Evolutionary conservation across 2,797 vertebrate species (phyloP).

Genomic region (Tragopan temminckii): DNA sequence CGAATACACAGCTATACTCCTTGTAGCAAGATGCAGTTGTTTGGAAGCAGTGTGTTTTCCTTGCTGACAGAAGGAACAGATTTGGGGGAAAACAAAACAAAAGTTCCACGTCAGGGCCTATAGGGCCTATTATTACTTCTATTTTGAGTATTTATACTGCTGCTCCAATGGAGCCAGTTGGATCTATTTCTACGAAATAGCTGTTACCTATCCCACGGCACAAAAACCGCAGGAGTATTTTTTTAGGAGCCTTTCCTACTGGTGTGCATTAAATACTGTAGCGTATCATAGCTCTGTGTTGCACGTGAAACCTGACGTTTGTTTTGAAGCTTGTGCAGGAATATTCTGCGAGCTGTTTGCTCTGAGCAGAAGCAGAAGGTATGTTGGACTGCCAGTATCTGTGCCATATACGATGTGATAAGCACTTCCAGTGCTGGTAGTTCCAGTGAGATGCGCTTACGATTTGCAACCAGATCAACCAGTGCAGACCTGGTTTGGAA

Average conservation of each 20-base stretch:
- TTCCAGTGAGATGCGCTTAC: background rate
- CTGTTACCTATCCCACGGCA: conserved; percentile 68
- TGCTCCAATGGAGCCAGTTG: conserved; percentile 78
- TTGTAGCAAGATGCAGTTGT: background rate
- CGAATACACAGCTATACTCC: background rate
- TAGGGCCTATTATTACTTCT: conserved; percentile 67
- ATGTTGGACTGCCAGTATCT: fast-evolving
- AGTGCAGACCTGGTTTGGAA: background rate
- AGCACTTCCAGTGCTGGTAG: background rate
- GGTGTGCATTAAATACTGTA: conserved; percentile 67
- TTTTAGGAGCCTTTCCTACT: conserved; percentile 71
- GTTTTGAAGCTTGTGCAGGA: background rate
- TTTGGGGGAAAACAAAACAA: background rate
- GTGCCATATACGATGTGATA: background rate
- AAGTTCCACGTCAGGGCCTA: conserved; percentile 54
- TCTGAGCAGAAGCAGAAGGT: background rate
- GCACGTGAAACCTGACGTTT: conserved; percentile 36
- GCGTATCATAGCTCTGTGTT: conserved; percentile 27
- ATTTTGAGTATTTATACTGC: conserved; percentile 73
- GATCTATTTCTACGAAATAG: conserved; percentile 79
- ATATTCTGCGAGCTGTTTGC: background rate
- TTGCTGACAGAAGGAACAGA: conserved; percentile 34
- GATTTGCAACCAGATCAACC: background rate
- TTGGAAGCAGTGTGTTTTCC: conserved; percentile 32
- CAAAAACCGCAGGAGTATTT: conserved; percentile 37